These are phyloP conservation scores for Cervus canadensis DNA, from an alignment of 2,113 vertebrate genomes.

Conservation along the genomic window DNA sequence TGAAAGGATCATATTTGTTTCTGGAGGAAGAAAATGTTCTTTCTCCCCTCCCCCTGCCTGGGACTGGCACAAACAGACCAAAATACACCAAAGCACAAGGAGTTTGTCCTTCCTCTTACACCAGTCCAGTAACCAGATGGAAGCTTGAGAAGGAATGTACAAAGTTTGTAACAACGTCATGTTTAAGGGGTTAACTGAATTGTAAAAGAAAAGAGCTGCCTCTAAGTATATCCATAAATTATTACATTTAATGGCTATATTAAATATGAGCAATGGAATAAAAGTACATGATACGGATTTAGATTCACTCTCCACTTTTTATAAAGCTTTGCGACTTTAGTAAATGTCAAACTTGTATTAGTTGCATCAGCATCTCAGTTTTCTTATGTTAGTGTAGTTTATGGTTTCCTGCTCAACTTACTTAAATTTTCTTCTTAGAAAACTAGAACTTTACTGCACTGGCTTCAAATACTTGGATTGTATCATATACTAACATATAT, in stretches of 20 bases:
- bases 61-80: background rate
- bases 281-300: background rate
- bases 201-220: background rate
- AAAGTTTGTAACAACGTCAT: background rate
- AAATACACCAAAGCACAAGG: background rate
- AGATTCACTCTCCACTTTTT: background rate
- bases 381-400: background rate
- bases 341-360: background rate
- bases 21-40: background rate
- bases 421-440: background rate
- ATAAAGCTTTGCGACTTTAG: background rate
- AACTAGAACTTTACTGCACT: background rate
- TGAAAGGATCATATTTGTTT: background rate
- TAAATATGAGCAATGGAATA: background rate
- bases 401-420: background rate
- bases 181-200: background rate
- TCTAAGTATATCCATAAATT: background rate
- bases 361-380: background rate
- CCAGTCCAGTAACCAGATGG: background rate
- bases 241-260: background rate
- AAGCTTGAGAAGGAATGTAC: background rate
- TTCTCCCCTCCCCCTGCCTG: background rate
- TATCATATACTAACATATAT: background rate
- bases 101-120: background rate
- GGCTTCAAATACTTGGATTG: background rate